phyloP scores from a whole-genome alignment of 64 coral and sea anemone genomes.

The Montipora foliosa region DNA sequence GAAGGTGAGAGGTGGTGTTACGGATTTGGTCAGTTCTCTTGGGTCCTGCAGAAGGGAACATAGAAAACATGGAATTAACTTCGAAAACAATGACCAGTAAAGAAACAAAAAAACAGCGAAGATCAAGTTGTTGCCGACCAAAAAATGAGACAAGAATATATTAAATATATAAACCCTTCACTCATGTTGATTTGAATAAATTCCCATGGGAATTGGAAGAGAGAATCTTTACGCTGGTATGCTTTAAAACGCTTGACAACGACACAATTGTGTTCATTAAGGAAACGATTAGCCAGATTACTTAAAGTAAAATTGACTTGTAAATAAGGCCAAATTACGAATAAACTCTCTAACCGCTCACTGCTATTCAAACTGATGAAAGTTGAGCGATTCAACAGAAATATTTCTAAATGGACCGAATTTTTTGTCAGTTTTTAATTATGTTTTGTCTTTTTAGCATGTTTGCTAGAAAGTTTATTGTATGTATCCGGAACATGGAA shows the following conservation, averaged over 20 bases:
- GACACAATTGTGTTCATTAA: background rate
- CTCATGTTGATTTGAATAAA: background rate
- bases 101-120: background rate
- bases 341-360: no score
- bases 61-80: background rate
- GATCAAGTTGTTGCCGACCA: no score
- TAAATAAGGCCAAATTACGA: background rate
- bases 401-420: no score
- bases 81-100: background rate
- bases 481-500: no score
- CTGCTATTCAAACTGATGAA: no score
- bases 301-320: background rate
- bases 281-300: background rate
- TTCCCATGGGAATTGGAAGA: constrained; percentile 25
- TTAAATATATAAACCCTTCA: background rate
- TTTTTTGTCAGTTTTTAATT: no score
- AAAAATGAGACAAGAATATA: no score
- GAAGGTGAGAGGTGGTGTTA: constrained; percentile 65
- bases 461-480: no score
- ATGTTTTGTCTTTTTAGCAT: no score
- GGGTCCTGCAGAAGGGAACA: constrained; percentile 19
- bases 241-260: no score
- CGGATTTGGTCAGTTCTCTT: constrained; percentile 47
- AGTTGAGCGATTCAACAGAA: no score
- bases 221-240: background rate